These are phyloP conservation scores for Aldrovandia affinis DNA, from an alignment of 2,797 vertebrate species.

Conservation along the genomic window DNA sequence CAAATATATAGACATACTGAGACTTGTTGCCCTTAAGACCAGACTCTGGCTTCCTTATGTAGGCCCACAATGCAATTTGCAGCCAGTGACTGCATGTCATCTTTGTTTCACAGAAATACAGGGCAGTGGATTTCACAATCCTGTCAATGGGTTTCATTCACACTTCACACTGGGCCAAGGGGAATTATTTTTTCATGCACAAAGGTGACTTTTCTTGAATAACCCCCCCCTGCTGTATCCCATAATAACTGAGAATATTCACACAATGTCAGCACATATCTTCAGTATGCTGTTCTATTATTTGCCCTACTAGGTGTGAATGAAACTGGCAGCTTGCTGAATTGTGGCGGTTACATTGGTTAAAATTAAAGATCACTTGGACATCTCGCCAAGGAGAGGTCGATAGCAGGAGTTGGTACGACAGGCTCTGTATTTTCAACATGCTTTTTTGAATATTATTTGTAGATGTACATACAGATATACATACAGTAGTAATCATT, in stretches of 20 bases:
- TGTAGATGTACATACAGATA: neutral
- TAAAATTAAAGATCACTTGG: neutral
- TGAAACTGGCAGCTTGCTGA: constrained; percentile 9
- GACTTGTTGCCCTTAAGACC: constrained; percentile 25
- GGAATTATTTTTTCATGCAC: constrained; percentile 22
- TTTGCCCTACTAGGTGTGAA: neutral
- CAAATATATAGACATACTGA: constrained; percentile 9
- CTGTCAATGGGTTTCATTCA: constrained; percentile 45
- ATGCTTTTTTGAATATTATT: neutral
- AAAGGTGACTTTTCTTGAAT: constrained; percentile 4
- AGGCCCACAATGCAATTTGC: constrained; percentile 36
- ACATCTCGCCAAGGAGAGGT: neutral
- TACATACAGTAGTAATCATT: neutral
- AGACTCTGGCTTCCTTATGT: constrained; percentile 38
- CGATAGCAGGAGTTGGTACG: neutral
- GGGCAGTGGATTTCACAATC: neutral
- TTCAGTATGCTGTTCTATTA: neutral
- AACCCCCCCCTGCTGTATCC: neutral
- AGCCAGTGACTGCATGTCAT: constrained; percentile 10
- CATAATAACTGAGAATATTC: constrained; percentile 2
- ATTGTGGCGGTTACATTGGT: neutral
- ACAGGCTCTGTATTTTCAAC: neutral
- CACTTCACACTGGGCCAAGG: constrained; percentile 42
- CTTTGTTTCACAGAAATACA: constrained; percentile 17
- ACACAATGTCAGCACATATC: neutral